Conservation (phyloP, 2,113 vertebrate genomes). For the Cygnus buccinator region DNA sequence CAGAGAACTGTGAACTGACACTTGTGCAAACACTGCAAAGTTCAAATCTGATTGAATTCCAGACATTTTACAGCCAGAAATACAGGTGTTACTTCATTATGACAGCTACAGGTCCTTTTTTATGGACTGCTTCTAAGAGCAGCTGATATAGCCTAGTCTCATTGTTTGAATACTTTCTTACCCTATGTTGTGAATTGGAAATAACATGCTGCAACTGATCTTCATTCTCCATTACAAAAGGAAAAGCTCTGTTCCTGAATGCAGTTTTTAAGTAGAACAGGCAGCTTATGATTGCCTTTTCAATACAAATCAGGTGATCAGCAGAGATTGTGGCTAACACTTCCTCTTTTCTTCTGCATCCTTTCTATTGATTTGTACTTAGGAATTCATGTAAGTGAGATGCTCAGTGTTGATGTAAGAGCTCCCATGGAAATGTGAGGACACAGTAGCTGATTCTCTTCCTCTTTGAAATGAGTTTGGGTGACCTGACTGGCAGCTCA, state of each 20-base stretch:
- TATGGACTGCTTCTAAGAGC: background rate
- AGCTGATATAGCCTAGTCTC: background rate
- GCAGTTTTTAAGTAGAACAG: background rate
- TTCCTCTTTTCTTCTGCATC: background rate
- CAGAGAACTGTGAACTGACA: background rate
- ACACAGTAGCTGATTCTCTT: background rate
- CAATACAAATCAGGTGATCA: background rate
- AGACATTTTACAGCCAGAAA: slow-evolving; percentile 13
- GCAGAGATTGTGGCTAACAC: background rate
- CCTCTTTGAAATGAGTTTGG: background rate
- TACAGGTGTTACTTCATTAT: background rate
- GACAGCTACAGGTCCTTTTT: background rate
- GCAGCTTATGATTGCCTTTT: background rate
- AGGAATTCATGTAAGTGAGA: background rate
- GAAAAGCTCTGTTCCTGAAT: background rate
- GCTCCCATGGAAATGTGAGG: background rate
- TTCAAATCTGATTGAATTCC: background rate
- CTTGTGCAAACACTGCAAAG: background rate
- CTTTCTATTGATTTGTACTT: background rate
- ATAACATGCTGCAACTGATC: background rate
- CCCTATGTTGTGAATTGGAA: background rate
- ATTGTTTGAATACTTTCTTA: background rate
- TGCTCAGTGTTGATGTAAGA: background rate
- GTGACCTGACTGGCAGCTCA: background rate
- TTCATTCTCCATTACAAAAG: background rate